Conservation (phyloP, 2,797 vertebrate species). For the Ammospiza maritima region DNA sequence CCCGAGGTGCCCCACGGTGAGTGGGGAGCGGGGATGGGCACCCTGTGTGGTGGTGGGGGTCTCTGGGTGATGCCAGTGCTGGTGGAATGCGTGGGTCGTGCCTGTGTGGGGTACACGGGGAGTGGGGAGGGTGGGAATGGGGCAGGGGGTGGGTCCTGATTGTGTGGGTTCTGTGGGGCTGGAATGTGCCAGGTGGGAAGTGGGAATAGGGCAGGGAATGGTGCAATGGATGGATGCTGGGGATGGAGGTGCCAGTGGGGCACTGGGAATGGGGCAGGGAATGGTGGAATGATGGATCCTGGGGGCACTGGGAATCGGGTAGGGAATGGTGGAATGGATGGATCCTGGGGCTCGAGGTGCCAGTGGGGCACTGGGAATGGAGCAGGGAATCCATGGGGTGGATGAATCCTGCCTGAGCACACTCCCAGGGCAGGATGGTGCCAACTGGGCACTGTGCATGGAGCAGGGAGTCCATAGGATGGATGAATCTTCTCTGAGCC, state of each 20-base stretch:
- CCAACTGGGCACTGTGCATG: accelerated
- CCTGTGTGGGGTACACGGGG: accelerated
- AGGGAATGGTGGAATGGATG: no score
- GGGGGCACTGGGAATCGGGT: no score
- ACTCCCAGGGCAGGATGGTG: accelerated
- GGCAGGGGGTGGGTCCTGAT: accelerated
- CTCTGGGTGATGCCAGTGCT: accelerated
- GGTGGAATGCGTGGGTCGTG: accelerated
- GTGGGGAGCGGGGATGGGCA: background rate
- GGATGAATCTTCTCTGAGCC: accelerated
- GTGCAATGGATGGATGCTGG: accelerated
- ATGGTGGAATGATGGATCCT: no score
- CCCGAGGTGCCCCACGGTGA: slow-evolving; percentile 92
- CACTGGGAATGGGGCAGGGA: no score
- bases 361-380: no score
- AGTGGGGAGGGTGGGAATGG: accelerated
- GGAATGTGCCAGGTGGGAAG: accelerated
- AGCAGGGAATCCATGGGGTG: no score
- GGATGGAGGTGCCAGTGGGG: accelerated
- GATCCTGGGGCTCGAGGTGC: no score
- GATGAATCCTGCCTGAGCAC: accelerated
- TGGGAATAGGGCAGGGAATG: no score
- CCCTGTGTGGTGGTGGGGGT: accelerated
- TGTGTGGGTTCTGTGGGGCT: background rate
- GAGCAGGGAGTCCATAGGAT: background rate